These are phyloP conservation scores for Drosophila tripunctata DNA, from an alignment of 2,888 invertebrate genomes.

Conservation along the genomic window DNA sequence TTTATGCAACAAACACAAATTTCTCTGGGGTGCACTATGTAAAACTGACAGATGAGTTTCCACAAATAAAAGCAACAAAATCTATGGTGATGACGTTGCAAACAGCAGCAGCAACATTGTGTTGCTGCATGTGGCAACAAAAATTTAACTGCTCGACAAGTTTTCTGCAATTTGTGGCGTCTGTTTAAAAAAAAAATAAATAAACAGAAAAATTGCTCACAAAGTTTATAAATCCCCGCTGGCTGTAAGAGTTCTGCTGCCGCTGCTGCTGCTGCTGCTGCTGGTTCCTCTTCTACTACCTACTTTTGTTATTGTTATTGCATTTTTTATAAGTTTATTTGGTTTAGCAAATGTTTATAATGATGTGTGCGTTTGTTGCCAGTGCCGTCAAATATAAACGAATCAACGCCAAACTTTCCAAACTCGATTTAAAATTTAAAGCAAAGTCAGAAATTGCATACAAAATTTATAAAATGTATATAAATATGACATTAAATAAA, in stretches of 20 bases:
- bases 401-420: conserved; percentile 5
- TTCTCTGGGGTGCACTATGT: conserved; percentile 75
- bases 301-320: conserved; percentile 19
- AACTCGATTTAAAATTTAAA: conserved; percentile 15
- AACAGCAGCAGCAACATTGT: conserved; percentile 34
- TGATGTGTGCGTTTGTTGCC: conserved; percentile 45
- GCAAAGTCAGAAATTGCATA: too few species aligned
- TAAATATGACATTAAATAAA: too few species aligned
- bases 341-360: conserved; percentile 47
- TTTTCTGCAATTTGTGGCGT: conserved; percentile 68
- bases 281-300: background rate
- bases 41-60: conserved; percentile 75
- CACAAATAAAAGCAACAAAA: conserved; percentile 37
- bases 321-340: conserved; percentile 47
- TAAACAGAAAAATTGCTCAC: conserved; percentile 2
- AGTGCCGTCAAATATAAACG: conserved; percentile 17
- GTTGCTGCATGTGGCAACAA: conserved; percentile 46
- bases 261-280: background rate
- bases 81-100: conserved; percentile 49
- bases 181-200: conserved; percentile 48
- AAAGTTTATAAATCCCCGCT: conserved; percentile 50
- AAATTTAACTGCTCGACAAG: conserved; percentile 59
- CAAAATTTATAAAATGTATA: too few species aligned
- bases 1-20: conserved; percentile 78
- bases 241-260: conserved; percentile 25